Evolutionary conservation across 2,888 invertebrate species (phyloP).

Genomic region (Drosophila lutescens): DNA sequence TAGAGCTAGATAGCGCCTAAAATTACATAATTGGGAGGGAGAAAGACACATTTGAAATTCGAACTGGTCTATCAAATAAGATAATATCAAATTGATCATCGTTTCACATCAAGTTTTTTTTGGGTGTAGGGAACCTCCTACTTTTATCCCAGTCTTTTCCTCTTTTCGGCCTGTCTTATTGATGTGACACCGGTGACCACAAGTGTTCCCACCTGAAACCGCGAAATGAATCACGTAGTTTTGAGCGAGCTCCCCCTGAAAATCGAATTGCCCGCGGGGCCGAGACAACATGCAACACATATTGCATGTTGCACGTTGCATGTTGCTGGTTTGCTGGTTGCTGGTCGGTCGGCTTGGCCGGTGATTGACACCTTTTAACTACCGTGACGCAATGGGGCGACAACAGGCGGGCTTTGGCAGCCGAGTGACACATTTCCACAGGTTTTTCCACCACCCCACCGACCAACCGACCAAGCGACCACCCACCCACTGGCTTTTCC

Average conservation of each 20-base stretch:
- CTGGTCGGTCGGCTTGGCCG: conserved; percentile 1
- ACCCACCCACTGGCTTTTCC: conserved; percentile 13
- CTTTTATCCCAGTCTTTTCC: not conserved
- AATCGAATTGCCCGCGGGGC: conserved; percentile 3
- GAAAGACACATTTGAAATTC: too few relatives aligned
- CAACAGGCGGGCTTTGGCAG: conserved; percentile 8
- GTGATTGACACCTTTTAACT: conserved; percentile 33
- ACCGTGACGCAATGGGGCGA: conserved; percentile 32
- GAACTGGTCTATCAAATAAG: too few relatives aligned
- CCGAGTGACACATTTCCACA: conserved; percentile 29
- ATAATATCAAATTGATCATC: too few relatives aligned
- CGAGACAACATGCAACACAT: conserved; percentile 16
- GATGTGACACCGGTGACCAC: not conserved
- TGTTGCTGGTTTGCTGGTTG: not conserved
- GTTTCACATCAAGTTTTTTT: too few relatives aligned
- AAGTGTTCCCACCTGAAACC: conserved; percentile 4
- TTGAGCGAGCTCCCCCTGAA: conserved; percentile 1
- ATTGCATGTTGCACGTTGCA: conserved; percentile 10
- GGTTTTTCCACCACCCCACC: not conserved
- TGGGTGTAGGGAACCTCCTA: too few relatives aligned
- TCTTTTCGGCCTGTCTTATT: not conserved
- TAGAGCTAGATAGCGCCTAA: too few relatives aligned
- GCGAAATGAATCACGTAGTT: conserved; percentile 10
- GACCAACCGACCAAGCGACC: not conserved
- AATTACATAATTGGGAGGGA: too few relatives aligned